Conservation (phyloP, 2,888 invertebrate genomes). For the Tachystola acroxantha region DNA sequence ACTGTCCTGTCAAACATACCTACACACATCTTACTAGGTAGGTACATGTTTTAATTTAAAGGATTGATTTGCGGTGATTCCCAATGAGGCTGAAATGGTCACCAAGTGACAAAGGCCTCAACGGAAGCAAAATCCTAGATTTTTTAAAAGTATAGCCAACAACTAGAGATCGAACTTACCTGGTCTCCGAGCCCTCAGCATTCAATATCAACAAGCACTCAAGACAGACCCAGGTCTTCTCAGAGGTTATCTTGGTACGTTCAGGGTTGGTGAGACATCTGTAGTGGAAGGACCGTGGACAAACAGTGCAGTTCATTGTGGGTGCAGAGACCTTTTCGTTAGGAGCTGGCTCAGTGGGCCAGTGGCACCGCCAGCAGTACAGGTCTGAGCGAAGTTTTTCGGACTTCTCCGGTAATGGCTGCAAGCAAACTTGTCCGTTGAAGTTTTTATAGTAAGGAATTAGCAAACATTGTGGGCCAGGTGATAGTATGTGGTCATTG, state of each 20-base stretch:
- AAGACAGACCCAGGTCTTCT: constrained; percentile 87
- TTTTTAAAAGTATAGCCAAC: no score
- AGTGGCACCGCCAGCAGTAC: constrained; percentile 96
- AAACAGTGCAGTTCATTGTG: constrained; percentile 84
- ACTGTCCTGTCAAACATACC: no score
- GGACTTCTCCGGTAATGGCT: constrained; percentile 23
- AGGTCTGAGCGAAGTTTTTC: constrained; percentile 78
- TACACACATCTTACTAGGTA: no score
- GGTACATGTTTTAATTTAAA: no score
- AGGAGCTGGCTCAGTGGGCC: constrained; percentile 76
- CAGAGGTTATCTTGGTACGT: constrained; percentile 54
- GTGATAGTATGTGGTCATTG: no score
- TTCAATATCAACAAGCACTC: constrained; percentile 88
- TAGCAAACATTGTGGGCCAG: no score
- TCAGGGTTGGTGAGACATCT: constrained; percentile 82
- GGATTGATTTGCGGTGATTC: no score
- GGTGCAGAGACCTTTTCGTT: constrained; percentile 51
- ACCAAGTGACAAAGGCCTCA: no score
- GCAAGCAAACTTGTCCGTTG: no score
- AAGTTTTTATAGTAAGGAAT: no score
- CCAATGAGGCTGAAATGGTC: no score
- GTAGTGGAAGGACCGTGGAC: constrained; percentile 90
- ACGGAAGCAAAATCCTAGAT: no score
- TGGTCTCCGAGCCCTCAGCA: constrained; percentile 84
- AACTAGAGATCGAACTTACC: constrained; percentile 69